Conservation (phyloP, 64 coral and sea anemone species). For the Porites australiensis region DNA sequence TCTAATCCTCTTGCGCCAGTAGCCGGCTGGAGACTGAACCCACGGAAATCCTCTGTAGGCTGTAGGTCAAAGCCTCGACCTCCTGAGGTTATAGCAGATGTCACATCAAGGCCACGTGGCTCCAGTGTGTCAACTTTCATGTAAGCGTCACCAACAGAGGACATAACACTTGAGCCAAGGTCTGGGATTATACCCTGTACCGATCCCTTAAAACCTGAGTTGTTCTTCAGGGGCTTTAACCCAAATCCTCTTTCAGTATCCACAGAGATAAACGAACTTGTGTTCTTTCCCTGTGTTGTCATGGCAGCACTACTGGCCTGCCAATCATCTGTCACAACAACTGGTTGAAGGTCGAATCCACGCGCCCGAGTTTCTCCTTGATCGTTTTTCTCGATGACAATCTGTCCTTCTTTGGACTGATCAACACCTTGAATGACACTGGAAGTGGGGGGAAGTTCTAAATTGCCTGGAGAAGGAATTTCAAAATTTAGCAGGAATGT, state of each 20-base stretch:
- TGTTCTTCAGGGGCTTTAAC: slow-evolving; percentile 1
- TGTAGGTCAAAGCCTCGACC: slow-evolving; percentile 34
- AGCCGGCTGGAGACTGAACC: slow-evolving; percentile 36
- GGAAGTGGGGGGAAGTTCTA: slow-evolving; percentile 40
- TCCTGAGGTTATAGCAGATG: background rate
- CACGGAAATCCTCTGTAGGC: background rate
- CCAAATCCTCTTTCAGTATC: slow-evolving; percentile 17
- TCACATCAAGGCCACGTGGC: background rate
- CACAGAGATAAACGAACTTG: background rate
- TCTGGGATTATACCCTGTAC: background rate
- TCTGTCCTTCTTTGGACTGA: slow-evolving; percentile 50
- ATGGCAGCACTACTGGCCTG: background rate
- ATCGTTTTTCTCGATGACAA: slow-evolving; percentile 76
- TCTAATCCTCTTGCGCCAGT: slow-evolving; percentile 51
- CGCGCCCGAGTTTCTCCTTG: slow-evolving; percentile 70
- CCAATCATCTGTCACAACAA: slow-evolving; percentile 67
- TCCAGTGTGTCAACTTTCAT: background rate
- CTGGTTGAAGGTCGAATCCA: slow-evolving; percentile 83
- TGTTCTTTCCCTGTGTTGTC: background rate
- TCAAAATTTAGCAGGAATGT: background rate
- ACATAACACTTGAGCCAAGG: background rate
- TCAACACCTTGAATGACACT: slow-evolving; percentile 47
- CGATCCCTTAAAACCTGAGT: background rate
- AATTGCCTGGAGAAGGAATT: slow-evolving; percentile 56
- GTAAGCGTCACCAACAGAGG: background rate